These are phyloP conservation scores for Meloidogyne chitwoodi DNA, from an alignment of 1,140 invertebrate genomes.

Conservation along the genomic window DNA sequence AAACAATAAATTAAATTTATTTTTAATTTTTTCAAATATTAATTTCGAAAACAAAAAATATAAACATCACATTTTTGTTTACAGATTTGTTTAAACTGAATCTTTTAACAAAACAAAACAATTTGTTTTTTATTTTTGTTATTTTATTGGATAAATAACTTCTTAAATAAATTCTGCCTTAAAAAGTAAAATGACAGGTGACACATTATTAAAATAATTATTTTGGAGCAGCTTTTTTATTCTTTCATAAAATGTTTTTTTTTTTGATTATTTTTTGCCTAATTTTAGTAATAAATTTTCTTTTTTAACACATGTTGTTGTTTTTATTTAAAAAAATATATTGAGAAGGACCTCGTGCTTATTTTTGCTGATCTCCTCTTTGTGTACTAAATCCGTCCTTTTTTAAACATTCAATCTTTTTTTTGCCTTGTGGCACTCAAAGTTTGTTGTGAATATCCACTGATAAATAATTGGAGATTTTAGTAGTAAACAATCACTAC, in stretches of 20 bases:
- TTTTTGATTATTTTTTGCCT: neutral
- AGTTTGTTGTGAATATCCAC: neutral
- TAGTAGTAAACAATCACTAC: neutral
- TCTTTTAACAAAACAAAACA: neutral
- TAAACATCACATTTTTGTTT: neutral
- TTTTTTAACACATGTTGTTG: neutral
- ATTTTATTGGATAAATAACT: neutral
- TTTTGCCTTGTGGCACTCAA: neutral
- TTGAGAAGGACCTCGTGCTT: neutral
- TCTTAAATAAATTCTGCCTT: neutral
- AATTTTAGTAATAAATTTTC: neutral
- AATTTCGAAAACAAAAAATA: neutral
- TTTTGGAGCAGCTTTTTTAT: neutral
- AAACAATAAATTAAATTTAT: too few species aligned
- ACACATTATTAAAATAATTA: neutral
- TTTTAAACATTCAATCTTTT: neutral
- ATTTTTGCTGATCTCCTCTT: neutral
- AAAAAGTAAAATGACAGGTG: neutral
- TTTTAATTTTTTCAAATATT: neutral
- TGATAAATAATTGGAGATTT: too few species aligned
- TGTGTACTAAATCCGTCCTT: neutral
- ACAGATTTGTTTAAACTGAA: neutral
- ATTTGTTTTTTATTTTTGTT: neutral
- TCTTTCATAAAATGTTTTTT: neutral
- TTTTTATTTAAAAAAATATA: neutral